phyloP scores from a whole-genome alignment of 1,140 invertebrate species.

The Macrocentrus cingulum region DNA sequence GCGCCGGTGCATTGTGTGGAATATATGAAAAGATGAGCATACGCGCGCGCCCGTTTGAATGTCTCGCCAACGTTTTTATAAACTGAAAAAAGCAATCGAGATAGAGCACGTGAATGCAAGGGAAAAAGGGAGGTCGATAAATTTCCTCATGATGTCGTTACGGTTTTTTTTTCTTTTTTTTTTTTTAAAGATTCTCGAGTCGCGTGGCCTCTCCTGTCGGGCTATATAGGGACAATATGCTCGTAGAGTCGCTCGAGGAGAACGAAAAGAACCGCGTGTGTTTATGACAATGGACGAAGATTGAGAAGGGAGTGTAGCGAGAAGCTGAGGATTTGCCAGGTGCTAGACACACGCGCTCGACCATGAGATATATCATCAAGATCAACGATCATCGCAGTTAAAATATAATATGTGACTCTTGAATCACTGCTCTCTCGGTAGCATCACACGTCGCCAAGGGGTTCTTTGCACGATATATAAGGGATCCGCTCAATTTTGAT shows the following conservation, averaged over 20 bases:
- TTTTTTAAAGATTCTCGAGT: conserved; percentile 18
- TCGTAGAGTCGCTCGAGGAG: neutral
- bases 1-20: neutral
- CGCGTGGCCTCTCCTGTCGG: conserved; percentile 25
- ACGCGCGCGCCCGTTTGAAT: conserved; percentile 3
- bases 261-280: neutral
- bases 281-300: conserved; percentile 12
- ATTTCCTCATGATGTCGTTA: conserved; percentile 9
- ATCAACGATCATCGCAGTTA: conserved; percentile 12
- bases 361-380: conserved; percentile 18
- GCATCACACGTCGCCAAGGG: neutral
- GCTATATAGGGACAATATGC: neutral
- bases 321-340: conserved; percentile 32
- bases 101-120: neutral
- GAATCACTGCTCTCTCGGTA: conserved; percentile 24
- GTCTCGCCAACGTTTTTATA: conserved; percentile 20
- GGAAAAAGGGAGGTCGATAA: conserved; percentile 18
- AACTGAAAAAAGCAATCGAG: conserved; percentile 16
- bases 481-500: too few species aligned
- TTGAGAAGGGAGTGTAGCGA: conserved; percentile 9
- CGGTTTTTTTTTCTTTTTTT: too few species aligned
- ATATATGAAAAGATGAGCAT: neutral
- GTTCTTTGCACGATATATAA: too few species aligned
- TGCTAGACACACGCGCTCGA: conserved; percentile 36
- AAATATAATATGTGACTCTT: conserved; percentile 4